These are phyloP conservation scores for Ennomos erosarius DNA, from an alignment of 2,888 invertebrate species.

Conservation along the genomic window DNA sequence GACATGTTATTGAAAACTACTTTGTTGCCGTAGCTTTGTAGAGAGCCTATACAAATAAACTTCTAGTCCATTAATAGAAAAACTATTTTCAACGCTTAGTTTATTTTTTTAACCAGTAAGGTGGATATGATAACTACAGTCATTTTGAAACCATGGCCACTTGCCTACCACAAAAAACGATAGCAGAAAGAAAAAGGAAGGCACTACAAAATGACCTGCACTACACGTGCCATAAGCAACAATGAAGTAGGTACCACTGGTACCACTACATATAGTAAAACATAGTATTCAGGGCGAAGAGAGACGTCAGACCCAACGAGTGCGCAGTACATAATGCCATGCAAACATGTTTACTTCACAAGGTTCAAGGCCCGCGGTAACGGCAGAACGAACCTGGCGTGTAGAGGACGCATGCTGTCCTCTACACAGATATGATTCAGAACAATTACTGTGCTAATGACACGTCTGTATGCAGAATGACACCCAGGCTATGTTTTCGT, in stretches of 20 bases:
- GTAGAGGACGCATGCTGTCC: constrained; percentile 24
- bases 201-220: constrained; percentile 26
- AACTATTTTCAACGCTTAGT: too few relatives aligned
- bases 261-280: background rate
- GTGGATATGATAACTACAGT: too few relatives aligned
- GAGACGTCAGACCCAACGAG: constrained; percentile 65
- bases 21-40: too few relatives aligned
- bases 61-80: too few relatives aligned
- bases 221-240: constrained; percentile 57
- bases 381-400: constrained; percentile 34
- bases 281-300: constrained; percentile 49
- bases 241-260: constrained; percentile 38
- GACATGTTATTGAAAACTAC: too few relatives aligned
- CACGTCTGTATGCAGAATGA: constrained; percentile 21
- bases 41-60: too few relatives aligned
- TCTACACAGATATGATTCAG: constrained; percentile 17
- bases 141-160: too few relatives aligned
- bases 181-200: too few relatives aligned
- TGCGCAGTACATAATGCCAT: constrained; percentile 70
- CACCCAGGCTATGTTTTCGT: constrained; percentile 9
- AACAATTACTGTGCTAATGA: constrained; percentile 23
- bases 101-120: too few relatives aligned
- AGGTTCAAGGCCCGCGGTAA: constrained; percentile 76
- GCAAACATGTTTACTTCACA: constrained; percentile 82
- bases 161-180: too few relatives aligned